phyloP scores from a whole-genome alignment of 2,888 invertebrate species.

The Drosophila kanekoi region DNA sequence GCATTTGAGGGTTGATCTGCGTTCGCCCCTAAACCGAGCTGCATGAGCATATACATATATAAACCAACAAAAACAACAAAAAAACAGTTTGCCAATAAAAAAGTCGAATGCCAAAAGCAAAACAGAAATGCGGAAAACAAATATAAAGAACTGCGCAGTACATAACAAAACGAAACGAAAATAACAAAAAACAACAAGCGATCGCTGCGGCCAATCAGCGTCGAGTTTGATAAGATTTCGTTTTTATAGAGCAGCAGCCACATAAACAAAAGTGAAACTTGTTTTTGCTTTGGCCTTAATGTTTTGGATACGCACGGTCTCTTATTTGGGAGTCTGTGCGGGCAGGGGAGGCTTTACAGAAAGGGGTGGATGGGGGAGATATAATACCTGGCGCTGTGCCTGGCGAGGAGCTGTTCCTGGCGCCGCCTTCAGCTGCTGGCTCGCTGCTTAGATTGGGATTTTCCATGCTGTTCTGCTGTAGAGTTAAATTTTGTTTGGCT shows the following conservation, averaged over 20 bases:
- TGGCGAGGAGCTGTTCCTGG: constrained; percentile 20
- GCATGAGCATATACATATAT: not conserved
- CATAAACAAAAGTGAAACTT: constrained; percentile 53
- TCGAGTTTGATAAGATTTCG: constrained; percentile 73
- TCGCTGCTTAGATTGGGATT: constrained; percentile 19
- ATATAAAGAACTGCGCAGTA: constrained; percentile 72
- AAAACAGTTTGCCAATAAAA: constrained; percentile 70
- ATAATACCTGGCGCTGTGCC: constrained; percentile 30
- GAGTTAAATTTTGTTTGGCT: constrained; percentile 3
- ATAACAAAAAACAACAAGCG: constrained; percentile 34
- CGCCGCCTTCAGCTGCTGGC: constrained; percentile 14
- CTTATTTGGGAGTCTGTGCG: constrained; percentile 1
- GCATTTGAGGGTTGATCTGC: constrained; percentile 38
- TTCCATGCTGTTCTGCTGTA: constrained; percentile 44
- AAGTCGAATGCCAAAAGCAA: constrained; percentile 63
- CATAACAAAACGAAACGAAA: constrained; percentile 40
- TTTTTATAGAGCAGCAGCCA: constrained; percentile 25
- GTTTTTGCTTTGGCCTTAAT: constrained; percentile 20
- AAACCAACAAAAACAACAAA: not conserved
- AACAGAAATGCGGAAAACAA: constrained; percentile 56
- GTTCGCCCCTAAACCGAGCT: constrained; percentile 6
- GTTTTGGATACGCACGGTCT: constrained; percentile 30
- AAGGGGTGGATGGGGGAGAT: not conserved
- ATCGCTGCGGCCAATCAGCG: constrained; percentile 70
- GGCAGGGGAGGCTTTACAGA: not conserved